A percentile compares a stretch with the other conserved stretches of the same genome.
These are phyloP conservation scores for Eidolon helvum DNA, from an alignment of 2,113 vertebrate genomes.

Conservation along the genomic window DNA sequence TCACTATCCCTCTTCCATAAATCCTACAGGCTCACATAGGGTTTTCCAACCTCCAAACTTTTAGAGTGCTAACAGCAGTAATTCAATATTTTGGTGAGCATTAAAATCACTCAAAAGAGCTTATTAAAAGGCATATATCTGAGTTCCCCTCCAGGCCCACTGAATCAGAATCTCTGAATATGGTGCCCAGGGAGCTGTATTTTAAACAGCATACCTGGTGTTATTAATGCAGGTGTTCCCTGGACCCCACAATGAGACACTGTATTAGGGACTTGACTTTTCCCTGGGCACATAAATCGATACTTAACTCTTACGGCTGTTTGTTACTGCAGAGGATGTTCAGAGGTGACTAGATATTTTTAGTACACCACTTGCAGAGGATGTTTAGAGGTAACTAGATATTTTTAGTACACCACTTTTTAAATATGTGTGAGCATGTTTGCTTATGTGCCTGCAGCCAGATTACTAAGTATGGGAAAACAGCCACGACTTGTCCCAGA, in stretches of 20 bases:
- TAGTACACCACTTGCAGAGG: not conserved
- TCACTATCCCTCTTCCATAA: not conserved
- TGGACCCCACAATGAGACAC: not conserved
- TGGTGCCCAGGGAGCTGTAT: not conserved
- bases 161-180: not conserved
- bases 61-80: not conserved
- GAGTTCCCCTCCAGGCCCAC: not conserved
- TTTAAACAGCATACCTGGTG: not conserved
- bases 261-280: not conserved
- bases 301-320: not conserved
- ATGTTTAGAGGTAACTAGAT: not conserved
- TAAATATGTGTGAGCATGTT: not conserved
- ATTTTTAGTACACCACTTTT: constrained; percentile 19
- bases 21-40: not conserved
- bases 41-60: not conserved
- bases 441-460: not conserved
- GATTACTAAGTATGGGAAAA: not conserved
- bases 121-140: not conserved
- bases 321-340: not conserved
- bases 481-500: not conserved
- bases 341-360: constrained; percentile 20
- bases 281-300: not conserved
- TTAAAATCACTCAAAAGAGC: not conserved
- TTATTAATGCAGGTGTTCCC: not conserved
- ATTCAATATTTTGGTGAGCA: not conserved